A percentile compares a stretch with the other conserved stretches of the same genome.
Evolutionary conservation across 35 echinoderm and acorn worm genomes (phyloP).

Genomic region (Antedon bifida): DNA sequence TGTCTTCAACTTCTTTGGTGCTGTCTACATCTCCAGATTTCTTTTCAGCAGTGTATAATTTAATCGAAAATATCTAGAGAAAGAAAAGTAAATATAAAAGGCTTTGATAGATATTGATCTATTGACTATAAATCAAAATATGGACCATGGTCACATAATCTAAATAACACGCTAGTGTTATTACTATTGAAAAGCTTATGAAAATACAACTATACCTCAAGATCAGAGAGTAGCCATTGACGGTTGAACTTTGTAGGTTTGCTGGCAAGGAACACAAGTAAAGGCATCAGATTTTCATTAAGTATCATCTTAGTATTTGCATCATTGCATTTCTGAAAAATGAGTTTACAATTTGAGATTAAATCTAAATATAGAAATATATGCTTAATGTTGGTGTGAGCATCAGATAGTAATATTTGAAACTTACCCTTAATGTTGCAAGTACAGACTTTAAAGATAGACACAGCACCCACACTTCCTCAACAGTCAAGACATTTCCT

Average conservation of each 20-base stretch:
- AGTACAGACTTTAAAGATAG: conserved; percentile 60
- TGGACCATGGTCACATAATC: too few relatives aligned
- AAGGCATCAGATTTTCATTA: conserved; percentile 46
- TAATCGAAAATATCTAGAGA: conserved; percentile 69
- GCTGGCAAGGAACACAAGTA: conserved; percentile 61
- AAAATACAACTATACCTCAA: conserved; percentile 43
- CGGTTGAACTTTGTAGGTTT: conserved; percentile 65
- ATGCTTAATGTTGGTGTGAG: too few relatives aligned
- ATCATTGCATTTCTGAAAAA: conserved; percentile 8
- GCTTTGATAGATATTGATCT: too few relatives aligned
- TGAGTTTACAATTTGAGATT: too few relatives aligned
- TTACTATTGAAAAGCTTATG: too few relatives aligned
- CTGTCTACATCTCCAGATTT: neutral
- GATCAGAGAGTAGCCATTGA: conserved; percentile 85
- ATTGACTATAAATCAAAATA: too few relatives aligned
- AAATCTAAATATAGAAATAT: too few relatives aligned
- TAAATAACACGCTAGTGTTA: too few relatives aligned
- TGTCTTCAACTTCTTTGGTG: neutral
- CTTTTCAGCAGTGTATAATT: conserved; percentile 71
- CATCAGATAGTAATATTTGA: too few relatives aligned
- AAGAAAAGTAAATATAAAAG: neutral
- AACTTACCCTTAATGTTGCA: conserved; percentile 66
- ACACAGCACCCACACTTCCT: conserved; percentile 75
- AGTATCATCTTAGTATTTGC: conserved; percentile 33
- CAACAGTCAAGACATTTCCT: conserved; percentile 59